Percentiles rank a stretch among this genome's conserved stretches.
Conservation (phyloP, 1,140 invertebrate species). For the Octopus sinensis region DNA sequence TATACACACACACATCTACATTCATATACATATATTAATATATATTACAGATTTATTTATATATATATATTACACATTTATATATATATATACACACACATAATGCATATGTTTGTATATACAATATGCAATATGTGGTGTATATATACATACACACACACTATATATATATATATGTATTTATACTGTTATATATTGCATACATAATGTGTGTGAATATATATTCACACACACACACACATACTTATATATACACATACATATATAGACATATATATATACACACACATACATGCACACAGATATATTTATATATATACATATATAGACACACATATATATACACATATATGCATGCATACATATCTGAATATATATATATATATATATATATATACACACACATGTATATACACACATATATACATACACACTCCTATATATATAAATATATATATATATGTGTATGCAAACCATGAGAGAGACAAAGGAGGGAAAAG, state of each 20-base stretch:
- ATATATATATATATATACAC: background rate
- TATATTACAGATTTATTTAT: too few relatives aligned
- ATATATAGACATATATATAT: background rate
- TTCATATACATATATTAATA: too few relatives aligned
- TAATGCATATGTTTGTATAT: too few relatives aligned
- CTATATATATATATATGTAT: too few relatives aligned
- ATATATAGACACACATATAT: background rate
- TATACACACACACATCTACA: too few relatives aligned
- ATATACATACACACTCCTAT: background rate
- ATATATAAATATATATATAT: background rate
- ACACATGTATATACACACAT: background rate
- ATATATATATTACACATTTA: too few relatives aligned
- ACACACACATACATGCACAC: background rate
- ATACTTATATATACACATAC: background rate
- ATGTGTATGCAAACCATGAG: background rate
- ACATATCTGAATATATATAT: background rate
- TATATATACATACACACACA: too few relatives aligned
- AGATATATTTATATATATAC: background rate
- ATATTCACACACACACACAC: background rate
- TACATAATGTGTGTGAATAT: too few relatives aligned
- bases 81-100: too few relatives aligned
- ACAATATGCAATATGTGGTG: too few relatives aligned
- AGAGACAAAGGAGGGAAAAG: too few relatives aligned
- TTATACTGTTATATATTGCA: too few relatives aligned
- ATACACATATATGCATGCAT: background rate